phyloP scores from a whole-genome alignment of 2,888 invertebrate species.

The Druceiella hillmani region DNA sequence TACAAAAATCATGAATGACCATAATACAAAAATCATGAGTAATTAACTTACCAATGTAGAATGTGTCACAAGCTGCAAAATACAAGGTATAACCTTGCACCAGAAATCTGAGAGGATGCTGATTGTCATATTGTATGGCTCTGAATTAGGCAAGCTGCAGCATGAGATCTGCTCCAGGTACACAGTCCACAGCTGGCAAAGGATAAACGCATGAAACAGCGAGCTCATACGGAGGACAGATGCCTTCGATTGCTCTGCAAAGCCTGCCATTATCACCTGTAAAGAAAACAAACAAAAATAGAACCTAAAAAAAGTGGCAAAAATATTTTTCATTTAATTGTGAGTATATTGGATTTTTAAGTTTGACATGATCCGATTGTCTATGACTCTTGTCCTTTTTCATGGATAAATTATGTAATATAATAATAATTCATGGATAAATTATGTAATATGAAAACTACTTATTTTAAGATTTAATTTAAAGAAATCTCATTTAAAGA shows the following conservation, averaged over 20 bases:
- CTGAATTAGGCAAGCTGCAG: conserved; percentile 59
- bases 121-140: conserved; percentile 67
- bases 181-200: conserved; percentile 98
- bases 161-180: conserved; percentile 88
- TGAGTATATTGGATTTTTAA: too few species aligned
- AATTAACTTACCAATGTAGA: conserved; percentile 73
- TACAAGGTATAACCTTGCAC: conserved; percentile 95
- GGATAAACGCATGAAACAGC: conserved; percentile 92
- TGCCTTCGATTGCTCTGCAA: conserved; percentile 91
- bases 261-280: conserved; percentile 86
- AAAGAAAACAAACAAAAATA: too few species aligned
- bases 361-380: too few species aligned
- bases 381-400: too few species aligned
- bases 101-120: conserved; percentile 95
- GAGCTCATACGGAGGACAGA: conserved; percentile 94
- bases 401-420: too few species aligned
- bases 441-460: too few species aligned
- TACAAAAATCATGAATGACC: too few species aligned
- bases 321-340: too few species aligned
- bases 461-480: too few species aligned
- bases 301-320: too few species aligned
- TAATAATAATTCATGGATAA: too few species aligned
- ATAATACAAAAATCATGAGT: not conserved
- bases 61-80: conserved; percentile 86
- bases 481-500: too few species aligned